Conservation (phyloP, 2,888 invertebrate genomes). For the Cheilosia vulpina region DNA sequence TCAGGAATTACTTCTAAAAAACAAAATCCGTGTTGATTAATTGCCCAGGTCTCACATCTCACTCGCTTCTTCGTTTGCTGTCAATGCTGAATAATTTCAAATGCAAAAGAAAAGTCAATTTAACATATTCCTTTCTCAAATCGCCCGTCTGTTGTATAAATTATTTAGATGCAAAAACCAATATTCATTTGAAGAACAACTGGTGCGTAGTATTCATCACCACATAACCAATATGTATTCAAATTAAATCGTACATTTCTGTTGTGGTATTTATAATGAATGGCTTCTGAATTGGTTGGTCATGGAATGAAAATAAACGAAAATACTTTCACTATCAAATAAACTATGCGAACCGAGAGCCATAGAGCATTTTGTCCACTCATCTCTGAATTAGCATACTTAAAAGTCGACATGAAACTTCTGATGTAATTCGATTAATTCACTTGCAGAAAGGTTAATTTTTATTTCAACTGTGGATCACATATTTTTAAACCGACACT, state of each 20-base stretch:
- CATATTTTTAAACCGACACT: conserved; percentile 3
- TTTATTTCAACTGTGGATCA: conserved; percentile 2
- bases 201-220: conserved; percentile 3
- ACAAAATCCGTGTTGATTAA: no score
- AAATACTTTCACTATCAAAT: conserved; percentile 12
- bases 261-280: no score
- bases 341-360: neutral
- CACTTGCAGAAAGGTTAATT: neutral
- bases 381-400: conserved; percentile 11
- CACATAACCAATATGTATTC: neutral
- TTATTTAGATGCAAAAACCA: neutral
- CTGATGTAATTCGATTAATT: conserved; percentile 16
- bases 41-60: no score
- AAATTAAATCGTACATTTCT: conserved; percentile 4
- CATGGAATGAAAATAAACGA: neutral
- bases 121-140: neutral
- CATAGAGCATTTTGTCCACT: neutral
- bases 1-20: no score
- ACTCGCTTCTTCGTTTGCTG: no score
- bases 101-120: no score
- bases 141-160: neutral
- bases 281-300: no score
- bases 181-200: neutral
- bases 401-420: neutral
- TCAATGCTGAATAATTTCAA: no score